Percentiles rank a stretch among this genome's conserved stretches.
Conservation (phyloP, 2,113 vertebrate species). For the Neolamprologus kungweensis region DNA sequence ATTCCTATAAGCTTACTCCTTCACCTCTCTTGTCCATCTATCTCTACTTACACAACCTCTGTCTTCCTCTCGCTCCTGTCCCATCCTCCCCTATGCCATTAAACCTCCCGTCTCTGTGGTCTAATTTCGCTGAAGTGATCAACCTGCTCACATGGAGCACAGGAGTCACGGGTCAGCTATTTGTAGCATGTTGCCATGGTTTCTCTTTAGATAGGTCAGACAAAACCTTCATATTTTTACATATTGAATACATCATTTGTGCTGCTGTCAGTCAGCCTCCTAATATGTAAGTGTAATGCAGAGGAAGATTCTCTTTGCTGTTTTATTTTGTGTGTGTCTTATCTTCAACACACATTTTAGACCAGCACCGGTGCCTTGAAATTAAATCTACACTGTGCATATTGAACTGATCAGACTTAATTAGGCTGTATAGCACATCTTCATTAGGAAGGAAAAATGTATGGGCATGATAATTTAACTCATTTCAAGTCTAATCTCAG, state of each 20-base stretch:
- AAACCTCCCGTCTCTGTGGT: background rate
- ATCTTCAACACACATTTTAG: background rate
- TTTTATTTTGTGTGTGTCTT: background rate
- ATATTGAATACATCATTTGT: background rate
- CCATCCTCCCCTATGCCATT: background rate
- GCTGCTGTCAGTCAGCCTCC: background rate
- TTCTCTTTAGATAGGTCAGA: background rate
- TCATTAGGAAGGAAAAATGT: background rate
- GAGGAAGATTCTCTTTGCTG: background rate
- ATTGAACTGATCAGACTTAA: background rate
- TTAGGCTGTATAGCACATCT: background rate
- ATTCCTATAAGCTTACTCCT: background rate
- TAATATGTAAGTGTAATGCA: background rate
- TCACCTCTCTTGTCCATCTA: background rate
- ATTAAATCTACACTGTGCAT: background rate
- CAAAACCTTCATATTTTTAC: background rate
- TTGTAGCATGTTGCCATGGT: background rate
- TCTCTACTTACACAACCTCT: background rate
- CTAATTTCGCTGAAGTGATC: background rate
- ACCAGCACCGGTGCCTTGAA: background rate
- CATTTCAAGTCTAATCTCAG: background rate
- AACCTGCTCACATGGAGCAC: background rate
- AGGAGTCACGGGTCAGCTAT: background rate
- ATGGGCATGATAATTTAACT: background rate
- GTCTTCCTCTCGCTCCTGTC: background rate